phyloP scores from a whole-genome alignment of 2,113 vertebrate species.

The Hystrix cristata region DNA sequence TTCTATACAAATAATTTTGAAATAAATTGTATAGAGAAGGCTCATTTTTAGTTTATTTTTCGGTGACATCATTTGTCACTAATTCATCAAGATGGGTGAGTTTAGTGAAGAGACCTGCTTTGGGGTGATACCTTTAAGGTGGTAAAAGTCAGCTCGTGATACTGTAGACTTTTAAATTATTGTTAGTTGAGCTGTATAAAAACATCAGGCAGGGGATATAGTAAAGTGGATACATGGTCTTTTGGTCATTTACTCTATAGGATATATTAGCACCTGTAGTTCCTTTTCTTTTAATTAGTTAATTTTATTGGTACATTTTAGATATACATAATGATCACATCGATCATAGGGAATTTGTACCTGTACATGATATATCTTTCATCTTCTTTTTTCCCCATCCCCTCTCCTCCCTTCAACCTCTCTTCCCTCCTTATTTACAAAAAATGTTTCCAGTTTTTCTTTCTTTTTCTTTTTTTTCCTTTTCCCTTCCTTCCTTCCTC shows the following conservation, averaged over 20 bases:
- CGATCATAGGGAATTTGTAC: too few species aligned
- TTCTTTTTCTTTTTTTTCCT: too few species aligned
- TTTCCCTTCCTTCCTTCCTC: too few species aligned
- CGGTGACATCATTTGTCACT: neutral
- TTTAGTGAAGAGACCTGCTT: neutral
- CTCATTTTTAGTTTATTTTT: constrained; percentile 42
- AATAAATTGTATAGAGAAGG: constrained; percentile 48
- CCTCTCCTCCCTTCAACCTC: too few species aligned
- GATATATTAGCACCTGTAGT: neutral
- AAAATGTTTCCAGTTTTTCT: too few species aligned
- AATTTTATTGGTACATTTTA: too few species aligned
- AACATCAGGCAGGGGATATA: neutral
- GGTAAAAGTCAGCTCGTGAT: neutral
- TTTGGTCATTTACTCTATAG: neutral
- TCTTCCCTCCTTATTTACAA: too few species aligned
- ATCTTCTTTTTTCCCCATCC: too few species aligned
- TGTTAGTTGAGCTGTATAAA: neutral
- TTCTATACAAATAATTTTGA: constrained; percentile 63
- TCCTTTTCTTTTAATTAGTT: too few species aligned
- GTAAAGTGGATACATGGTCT: neutral
- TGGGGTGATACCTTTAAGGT: neutral
- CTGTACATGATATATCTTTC: too few species aligned
- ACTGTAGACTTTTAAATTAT: constrained; percentile 56
- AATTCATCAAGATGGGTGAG: neutral
- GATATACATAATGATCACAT: too few species aligned